Percentiles rank a stretch among this genome's conserved stretches.
Evolutionary conservation across 2,888 invertebrate species (phyloP).

Genomic region (Coronaproctus castanopsis): DNA sequence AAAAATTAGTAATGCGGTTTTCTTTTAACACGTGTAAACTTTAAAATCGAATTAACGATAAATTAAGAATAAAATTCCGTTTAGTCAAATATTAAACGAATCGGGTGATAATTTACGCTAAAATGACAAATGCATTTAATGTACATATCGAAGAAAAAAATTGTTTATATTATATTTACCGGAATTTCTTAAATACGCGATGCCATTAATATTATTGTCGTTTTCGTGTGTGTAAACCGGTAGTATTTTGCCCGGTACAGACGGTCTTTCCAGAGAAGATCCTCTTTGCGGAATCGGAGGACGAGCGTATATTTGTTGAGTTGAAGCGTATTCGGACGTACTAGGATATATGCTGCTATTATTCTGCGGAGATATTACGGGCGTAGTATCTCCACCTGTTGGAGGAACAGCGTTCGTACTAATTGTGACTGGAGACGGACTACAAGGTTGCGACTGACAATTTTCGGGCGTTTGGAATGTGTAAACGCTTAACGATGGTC

Average conservation of each 20-base stretch:
- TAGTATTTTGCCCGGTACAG: conserved; percentile 35
- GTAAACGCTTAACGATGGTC: conserved; percentile 68
- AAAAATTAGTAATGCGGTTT: too few species aligned
- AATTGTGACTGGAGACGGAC: conserved; percentile 23
- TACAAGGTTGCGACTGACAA: conserved; percentile 30
- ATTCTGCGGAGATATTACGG: conserved; percentile 22
- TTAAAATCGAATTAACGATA: too few species aligned
- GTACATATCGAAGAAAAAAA: too few species aligned
- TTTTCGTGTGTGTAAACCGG: conserved; percentile 4
- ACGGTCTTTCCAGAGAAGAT: conserved; percentile 66
- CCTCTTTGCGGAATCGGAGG: conserved; percentile 63
- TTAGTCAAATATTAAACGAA: too few species aligned
- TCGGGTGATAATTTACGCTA: too few species aligned
- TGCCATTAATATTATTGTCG: background rate
- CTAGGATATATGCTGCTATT: conserved; percentile 18
- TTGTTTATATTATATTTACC: too few species aligned
- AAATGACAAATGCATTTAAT: too few species aligned
- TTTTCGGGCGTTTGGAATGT: conserved; percentile 61
- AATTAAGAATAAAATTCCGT: too few species aligned
- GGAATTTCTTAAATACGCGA: background rate
- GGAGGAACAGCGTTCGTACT: background rate
- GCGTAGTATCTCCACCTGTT: conserved; percentile 17
- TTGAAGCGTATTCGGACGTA: background rate
- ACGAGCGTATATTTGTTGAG: conserved; percentile 24
- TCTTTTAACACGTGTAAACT: too few species aligned